These are phyloP conservation scores for Drosophila kikkawai DNA, from an alignment of 1,140 invertebrate genomes.

Conservation along the genomic window DNA sequence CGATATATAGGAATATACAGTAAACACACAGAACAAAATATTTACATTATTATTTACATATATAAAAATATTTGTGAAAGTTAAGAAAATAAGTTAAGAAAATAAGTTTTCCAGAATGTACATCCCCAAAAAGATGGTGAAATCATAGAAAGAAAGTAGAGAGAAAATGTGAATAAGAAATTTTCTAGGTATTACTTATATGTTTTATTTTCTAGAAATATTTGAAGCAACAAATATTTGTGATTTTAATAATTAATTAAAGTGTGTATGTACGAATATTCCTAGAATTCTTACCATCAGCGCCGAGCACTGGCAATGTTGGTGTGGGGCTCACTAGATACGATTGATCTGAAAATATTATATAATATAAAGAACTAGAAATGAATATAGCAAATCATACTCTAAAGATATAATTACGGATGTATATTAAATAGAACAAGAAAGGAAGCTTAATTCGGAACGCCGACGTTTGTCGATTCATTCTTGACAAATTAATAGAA, in stretches of 20 bases:
- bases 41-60: slow-evolving; percentile 41
- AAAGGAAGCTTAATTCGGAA: too few relatives aligned
- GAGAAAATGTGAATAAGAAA: slow-evolving; percentile 52
- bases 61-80: slow-evolving; percentile 22
- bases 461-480: too few relatives aligned
- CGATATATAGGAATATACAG: slow-evolving; percentile 9
- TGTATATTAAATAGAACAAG: too few relatives aligned
- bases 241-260: neutral
- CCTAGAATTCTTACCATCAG: slow-evolving; percentile 63
- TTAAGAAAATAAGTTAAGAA: slow-evolving; percentile 30
- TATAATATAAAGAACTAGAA: neutral
- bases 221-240: neutral
- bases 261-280: neutral
- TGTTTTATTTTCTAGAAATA: neutral
- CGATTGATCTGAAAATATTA: slow-evolving; percentile 55
- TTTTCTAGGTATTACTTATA: slow-evolving; percentile 17
- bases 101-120: slow-evolving; percentile 65
- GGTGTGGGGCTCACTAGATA: slow-evolving; percentile 67
- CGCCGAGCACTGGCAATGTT: slow-evolving; percentile 35
- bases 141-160: slow-evolving; percentile 79
- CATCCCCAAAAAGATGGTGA: slow-evolving; percentile 65
- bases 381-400: neutral
- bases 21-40: slow-evolving; percentile 31
- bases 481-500: too few relatives aligned
- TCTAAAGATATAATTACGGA: too few relatives aligned